Percentiles rank a stretch among this genome's conserved stretches.
phyloP scores from a whole-genome alignment of 1,140 invertebrate species.

The Heliconius nattereri region DNA sequence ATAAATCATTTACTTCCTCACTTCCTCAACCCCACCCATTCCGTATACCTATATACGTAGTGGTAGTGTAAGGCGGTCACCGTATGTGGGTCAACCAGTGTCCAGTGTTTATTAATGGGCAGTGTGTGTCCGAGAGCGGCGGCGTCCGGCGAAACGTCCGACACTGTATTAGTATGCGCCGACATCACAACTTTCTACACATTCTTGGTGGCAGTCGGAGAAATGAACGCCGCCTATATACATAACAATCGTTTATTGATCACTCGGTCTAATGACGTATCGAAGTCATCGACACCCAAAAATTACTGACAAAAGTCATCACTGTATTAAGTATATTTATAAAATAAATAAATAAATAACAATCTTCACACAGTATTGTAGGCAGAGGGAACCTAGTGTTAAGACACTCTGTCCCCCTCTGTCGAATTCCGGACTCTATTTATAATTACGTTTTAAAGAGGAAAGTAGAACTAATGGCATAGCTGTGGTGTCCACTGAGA shows the following conservation, averaged over 20 bases:
- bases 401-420: no score
- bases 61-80: slow-evolving; percentile 49
- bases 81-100: slow-evolving; percentile 73
- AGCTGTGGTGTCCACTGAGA: not conserved
- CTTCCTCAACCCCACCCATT: slow-evolving; percentile 26
- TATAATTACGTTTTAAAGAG: not conserved
- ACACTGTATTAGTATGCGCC: slow-evolving; percentile 74
- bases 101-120: slow-evolving; percentile 67
- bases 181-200: slow-evolving; percentile 79
- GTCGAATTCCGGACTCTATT: not conserved
- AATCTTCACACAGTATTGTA: no score
- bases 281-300: not conserved
- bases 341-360: no score
- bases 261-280: slow-evolving; percentile 24
- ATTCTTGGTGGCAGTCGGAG: slow-evolving; percentile 73
- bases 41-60: slow-evolving; percentile 24
- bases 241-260: slow-evolving; percentile 49
- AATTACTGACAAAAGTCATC: not conserved
- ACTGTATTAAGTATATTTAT: not conserved
- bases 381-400: no score
- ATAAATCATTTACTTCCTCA: not conserved
- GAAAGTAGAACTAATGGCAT: not conserved
- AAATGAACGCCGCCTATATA: slow-evolving; percentile 69
- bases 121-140: slow-evolving; percentile 45
- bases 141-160: slow-evolving; percentile 57